Evolutionary conservation across 2,888 invertebrate genomes (phyloP), one percentile per base, ranked within the genome.

Genomic region (Andrena chrysosceles): DNA sequence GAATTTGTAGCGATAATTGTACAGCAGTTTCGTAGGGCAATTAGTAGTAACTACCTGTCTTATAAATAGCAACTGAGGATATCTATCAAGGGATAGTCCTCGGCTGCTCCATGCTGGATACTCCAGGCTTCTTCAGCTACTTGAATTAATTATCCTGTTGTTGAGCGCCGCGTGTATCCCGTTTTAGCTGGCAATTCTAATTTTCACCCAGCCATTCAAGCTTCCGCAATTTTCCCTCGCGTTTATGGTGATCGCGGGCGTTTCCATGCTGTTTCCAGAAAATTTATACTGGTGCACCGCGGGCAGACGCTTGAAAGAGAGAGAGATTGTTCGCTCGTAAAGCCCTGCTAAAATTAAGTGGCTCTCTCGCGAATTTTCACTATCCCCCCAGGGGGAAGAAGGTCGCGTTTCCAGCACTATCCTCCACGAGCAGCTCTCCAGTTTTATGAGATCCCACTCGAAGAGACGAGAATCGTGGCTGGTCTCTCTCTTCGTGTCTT

Each of bases 361-460:
- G 77, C 74, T 72, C 75, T 77, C 54, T 63, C 68, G 74, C 63
- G 71, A 75, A 72, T 85, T 85, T 77, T 60, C 73, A n/a, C 8
- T 64, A 54, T 23, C 54, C 68, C 16, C 48, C 42, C 42, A 1
- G 31, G 42, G 7, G 67, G 59, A 64, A 79, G 78, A 84, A 77
- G 81, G 60, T 73, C 71, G 85, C 75, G 56, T 81, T 63, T 72
- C 72, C 73, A 68, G 69, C 59, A 73, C 68, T 76, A 68, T 75
- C 79, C 64, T 74, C 67, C 20, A 42, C 75, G 75, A 85, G 73
- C 67, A 85, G 74, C 85, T 85, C 85, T 85, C 83, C 85, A 85
- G 56, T 77, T 80, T 83, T 85, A 85, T 83, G 83, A 83, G 85
- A 75, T 67, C 80, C 83, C 83, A 80, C 85, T 85, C 74, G 73